phyloP scores from a whole-genome alignment of 2,888 invertebrate species.

The Uloborus plumipes region DNA sequence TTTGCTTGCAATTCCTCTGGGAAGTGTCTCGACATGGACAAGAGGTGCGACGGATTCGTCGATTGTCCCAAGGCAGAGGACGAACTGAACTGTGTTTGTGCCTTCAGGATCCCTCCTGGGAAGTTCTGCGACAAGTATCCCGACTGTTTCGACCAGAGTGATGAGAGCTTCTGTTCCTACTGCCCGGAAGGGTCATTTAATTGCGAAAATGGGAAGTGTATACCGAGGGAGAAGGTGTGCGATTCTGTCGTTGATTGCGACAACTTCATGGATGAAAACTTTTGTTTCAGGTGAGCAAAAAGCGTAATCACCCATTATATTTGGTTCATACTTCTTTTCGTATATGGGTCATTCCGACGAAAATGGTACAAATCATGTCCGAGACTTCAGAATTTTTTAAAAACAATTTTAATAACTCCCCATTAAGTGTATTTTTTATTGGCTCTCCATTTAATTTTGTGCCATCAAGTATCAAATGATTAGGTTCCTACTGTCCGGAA shows the following conservation, averaged over 20 bases:
- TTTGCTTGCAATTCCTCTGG: slow-evolving; percentile 41
- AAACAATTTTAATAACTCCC: too few relatives aligned
- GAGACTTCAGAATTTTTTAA: too few relatives aligned
- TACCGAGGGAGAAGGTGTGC: slow-evolving; percentile 79
- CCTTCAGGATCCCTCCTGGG: slow-evolving; percentile 77
- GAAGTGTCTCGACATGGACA: slow-evolving; percentile 21
- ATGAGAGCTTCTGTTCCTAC: slow-evolving; percentile 70
- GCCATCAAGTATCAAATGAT: too few relatives aligned
- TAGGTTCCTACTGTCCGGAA: slow-evolving; percentile 35
- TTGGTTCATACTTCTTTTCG: too few relatives aligned
- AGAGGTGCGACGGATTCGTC: slow-evolving; percentile 80
- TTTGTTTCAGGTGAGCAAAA: slow-evolving; percentile 75
- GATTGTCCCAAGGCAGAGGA: slow-evolving; percentile 85
- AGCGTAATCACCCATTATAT: too few relatives aligned
- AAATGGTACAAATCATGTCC: too few relatives aligned
- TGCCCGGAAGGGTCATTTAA: slow-evolving; percentile 37
- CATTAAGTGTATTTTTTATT: too few relatives aligned
- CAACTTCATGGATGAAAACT: slow-evolving; percentile 83
- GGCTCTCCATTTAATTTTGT: too few relatives aligned
- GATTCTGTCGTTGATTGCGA: slow-evolving; percentile 81
- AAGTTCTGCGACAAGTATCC: slow-evolving; percentile 85
- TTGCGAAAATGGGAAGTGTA: slow-evolving; percentile 75
- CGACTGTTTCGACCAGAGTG: slow-evolving; percentile 86
- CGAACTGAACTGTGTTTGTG: slow-evolving; percentile 82
- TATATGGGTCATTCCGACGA: too few relatives aligned